Base-by-base conservation (phyloP, 1,140 invertebrate species). In the Brachionus plicatilis region DNA sequence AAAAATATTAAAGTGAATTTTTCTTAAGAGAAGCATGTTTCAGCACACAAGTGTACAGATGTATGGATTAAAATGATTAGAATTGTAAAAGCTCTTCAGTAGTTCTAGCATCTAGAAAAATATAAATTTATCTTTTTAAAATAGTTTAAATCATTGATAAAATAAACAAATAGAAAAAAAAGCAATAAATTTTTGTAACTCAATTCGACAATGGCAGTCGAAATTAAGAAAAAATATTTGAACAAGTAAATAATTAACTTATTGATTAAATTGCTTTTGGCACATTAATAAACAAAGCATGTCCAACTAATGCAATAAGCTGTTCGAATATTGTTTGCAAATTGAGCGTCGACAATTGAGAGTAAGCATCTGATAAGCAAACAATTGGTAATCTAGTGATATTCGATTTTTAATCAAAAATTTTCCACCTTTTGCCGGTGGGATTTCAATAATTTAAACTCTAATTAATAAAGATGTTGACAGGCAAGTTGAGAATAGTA, bases 171-270 rank as follows among this genome's bases (percentile, higher is more conserved):
- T 47, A 14, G 4, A 56, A 56, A 50, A 60, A 60, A 20, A 60
- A 60, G 53, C n/a, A 60, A 60, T 72, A 72, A 72, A 72, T 8
- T 24, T 27, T 76, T 37, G 27, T 27, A 37, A 76, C 50, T 76
- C 47, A 9, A 76, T 76, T 76, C 27, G 41, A 37, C 20, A 76
- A 27, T 50, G 20, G 27, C 20, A 76, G n/a, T 3, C 27, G 66
- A 70, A 70, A 70, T 24, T 37, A 70, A 37, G 11, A 5, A 50
- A 47, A 50, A 47, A 76, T 50, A 50, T 41, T 45, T 75, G 70
- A 75, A 75, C 70, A 75, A 75, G 70, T 45, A 50, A 76, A 76
- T 76, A 76, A 76, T 76, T 76, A 29, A 76, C 72, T 76, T 76
- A 76, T 76, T 76, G 29, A 76, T 76, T 76, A 76, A 50, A 76